Evolutionary conservation across 1,140 invertebrate genomes (phyloP).

Genomic region (Anastrepha ludens): DNA sequence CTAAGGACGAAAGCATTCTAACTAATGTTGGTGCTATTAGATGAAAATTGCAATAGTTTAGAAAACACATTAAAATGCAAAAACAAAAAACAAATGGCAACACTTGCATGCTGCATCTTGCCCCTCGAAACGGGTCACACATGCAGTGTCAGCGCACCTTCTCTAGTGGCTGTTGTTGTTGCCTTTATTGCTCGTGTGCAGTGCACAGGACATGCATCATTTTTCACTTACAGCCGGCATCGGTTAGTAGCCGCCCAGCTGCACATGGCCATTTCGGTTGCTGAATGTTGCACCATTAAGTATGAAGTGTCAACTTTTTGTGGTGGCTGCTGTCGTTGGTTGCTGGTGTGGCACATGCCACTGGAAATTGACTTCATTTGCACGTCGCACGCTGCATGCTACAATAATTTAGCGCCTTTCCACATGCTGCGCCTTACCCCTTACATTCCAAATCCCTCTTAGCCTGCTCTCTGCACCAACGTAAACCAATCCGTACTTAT

Average conservation of each 20-base stretch:
- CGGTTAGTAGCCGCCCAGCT: background rate
- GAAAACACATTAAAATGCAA: background rate
- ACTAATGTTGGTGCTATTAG: background rate
- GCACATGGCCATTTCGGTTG: background rate
- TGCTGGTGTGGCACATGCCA: background rate
- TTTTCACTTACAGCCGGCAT: slow-evolving; percentile 21
- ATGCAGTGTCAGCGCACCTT: background rate
- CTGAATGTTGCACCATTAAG: background rate
- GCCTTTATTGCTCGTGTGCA: background rate
- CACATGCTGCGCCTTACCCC: too few species aligned
- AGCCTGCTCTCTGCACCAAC: background rate
- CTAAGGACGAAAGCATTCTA: background rate
- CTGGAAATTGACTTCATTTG: background rate
- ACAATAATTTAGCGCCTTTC: too few species aligned
- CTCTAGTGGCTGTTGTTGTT: background rate
- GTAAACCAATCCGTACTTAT: background rate
- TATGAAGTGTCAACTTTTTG: background rate
- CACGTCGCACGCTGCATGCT: background rate
- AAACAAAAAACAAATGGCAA: too few species aligned
- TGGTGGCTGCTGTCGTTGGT: background rate
- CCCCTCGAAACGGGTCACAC: background rate
- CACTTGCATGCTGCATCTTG: background rate
- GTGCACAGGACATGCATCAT: slow-evolving; percentile 10
- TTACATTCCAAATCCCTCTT: background rate
- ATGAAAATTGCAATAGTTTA: background rate